These are phyloP conservation scores for Caenorhabditis angaria DNA, from an alignment of 2,888 invertebrate species.

Conservation along the genomic window DNA sequence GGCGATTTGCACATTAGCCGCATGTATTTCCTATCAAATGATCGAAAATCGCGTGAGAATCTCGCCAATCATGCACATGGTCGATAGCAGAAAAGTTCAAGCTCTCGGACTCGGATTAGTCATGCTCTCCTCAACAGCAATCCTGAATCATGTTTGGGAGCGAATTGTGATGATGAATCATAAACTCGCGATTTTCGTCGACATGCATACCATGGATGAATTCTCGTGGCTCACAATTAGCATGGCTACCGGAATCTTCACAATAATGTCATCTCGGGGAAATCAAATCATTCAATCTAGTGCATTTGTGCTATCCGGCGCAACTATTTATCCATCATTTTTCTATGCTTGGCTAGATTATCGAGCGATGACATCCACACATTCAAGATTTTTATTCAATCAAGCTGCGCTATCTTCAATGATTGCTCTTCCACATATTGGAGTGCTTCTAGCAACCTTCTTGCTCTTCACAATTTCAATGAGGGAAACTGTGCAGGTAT, in stretches of 20 bases:
- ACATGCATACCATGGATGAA: constrained; percentile 43
- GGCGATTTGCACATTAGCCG: constrained; percentile 29
- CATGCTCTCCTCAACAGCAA: constrained; percentile 19
- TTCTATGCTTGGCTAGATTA: constrained; percentile 42
- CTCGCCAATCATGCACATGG: constrained; percentile 34
- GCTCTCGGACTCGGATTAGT: constrained; percentile 32
- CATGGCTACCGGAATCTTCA: constrained; percentile 28
- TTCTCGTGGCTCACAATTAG: constrained; percentile 41
- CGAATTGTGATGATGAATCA: constrained; percentile 31
- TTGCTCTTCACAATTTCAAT: constrained; percentile 18
- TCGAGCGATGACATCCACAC: constrained; percentile 33
- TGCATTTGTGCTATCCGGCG: constrained; percentile 27
- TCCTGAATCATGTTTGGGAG: constrained; percentile 35
- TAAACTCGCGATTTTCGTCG: constrained; percentile 33
- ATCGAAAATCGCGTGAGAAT: constrained; percentile 33
- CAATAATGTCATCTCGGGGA: constrained; percentile 19
- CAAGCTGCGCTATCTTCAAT: constrained; percentile 21
- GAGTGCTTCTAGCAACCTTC: constrained; percentile 28
- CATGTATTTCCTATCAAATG: constrained; percentile 32
- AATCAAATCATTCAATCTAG: constrained; percentile 28
- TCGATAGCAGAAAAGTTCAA: constrained; percentile 30
- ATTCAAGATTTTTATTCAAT: constrained; percentile 20
- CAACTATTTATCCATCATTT: constrained; percentile 40
- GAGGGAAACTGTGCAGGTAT: neutral
- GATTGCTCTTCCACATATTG: constrained; percentile 36